Evolutionary conservation across 2,888 invertebrate species (phyloP).

Genomic region (Nemapogon koenigi): DNA sequence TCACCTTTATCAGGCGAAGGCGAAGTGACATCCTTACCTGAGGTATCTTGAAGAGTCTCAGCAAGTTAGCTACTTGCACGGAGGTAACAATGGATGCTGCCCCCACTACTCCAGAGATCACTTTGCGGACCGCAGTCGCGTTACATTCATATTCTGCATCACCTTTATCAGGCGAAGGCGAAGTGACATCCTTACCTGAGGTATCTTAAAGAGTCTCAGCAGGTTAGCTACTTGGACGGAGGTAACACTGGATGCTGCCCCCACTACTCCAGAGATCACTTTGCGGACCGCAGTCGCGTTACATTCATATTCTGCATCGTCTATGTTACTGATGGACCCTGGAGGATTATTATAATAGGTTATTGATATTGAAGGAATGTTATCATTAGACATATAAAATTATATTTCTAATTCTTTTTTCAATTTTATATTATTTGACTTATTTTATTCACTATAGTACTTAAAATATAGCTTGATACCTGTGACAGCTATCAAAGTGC

Average conservation of each 20-base stretch:
- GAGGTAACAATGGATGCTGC: slow-evolving; percentile 88
- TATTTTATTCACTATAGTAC: too few relatives aligned
- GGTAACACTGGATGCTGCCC: slow-evolving; percentile 82
- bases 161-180: too few relatives aligned
- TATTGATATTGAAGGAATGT: too few relatives aligned
- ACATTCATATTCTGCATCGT: slow-evolving; percentile 86
- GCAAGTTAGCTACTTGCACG: slow-evolving; percentile 87
- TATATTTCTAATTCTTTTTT: too few relatives aligned
- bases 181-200: slow-evolving; percentile 64
- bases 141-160: slow-evolving; percentile 87
- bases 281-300: slow-evolving; percentile 69
- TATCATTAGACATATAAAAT: too few relatives aligned
- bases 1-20: too few relatives aligned
- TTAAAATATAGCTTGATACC: too few relatives aligned
- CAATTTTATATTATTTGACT: too few relatives aligned
- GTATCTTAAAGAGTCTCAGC: slow-evolving; percentile 89
- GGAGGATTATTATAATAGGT: slow-evolving; percentile 26
- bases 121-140: slow-evolving; percentile 63
- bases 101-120: slow-evolving; percentile 55
- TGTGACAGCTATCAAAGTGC: too few relatives aligned
- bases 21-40: too few relatives aligned
- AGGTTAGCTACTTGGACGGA: slow-evolving; percentile 92
- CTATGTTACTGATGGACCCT: slow-evolving; percentile 96
- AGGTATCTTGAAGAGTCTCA: slow-evolving; percentile 92
- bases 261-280: slow-evolving; percentile 54